Conservation (phyloP, 2,113 vertebrate species). For the Dermatemys mawii region DNA sequence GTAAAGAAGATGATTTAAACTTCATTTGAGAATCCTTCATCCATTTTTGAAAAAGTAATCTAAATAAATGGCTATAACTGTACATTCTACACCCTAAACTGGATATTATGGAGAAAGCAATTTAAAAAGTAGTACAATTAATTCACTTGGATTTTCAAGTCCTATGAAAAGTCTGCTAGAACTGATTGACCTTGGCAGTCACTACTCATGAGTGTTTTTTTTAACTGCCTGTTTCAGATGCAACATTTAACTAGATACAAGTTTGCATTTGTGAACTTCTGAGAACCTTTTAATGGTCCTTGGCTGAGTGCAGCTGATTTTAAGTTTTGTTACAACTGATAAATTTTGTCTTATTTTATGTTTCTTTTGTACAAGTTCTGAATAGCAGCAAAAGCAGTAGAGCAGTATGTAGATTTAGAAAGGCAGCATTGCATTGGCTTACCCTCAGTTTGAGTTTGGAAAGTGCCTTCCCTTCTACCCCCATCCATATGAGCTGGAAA, state of each 20-base stretch:
- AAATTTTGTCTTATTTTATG: background rate
- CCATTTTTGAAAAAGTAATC: background rate
- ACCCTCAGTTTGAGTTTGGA: accelerated
- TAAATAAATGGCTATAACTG: background rate
- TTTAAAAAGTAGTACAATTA: slow-evolving; percentile 9
- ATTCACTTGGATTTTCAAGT: slow-evolving; percentile 2
- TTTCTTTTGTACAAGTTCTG: background rate
- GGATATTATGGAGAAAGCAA: background rate
- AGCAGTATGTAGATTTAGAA: background rate
- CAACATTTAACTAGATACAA: background rate
- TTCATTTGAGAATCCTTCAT: background rate
- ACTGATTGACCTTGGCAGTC: slow-evolving; percentile 49
- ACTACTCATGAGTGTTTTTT: slow-evolving; percentile 26
- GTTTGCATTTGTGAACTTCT: slow-evolving; percentile 3
- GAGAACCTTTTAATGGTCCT: background rate
- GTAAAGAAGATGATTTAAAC: background rate
- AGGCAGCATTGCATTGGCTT: background rate
- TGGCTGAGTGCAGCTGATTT: no score
- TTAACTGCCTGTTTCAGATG: slow-evolving; percentile 23
- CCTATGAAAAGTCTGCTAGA: background rate
- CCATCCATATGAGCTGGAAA: accelerated
- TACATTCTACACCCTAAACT: background rate
- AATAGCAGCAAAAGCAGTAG: background rate
- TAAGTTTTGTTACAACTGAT: background rate
- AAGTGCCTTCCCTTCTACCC: background rate